Evolutionary conservation across 2,888 invertebrate species (phyloP).

Genomic region (Lasioglossum leucozonium): DNA sequence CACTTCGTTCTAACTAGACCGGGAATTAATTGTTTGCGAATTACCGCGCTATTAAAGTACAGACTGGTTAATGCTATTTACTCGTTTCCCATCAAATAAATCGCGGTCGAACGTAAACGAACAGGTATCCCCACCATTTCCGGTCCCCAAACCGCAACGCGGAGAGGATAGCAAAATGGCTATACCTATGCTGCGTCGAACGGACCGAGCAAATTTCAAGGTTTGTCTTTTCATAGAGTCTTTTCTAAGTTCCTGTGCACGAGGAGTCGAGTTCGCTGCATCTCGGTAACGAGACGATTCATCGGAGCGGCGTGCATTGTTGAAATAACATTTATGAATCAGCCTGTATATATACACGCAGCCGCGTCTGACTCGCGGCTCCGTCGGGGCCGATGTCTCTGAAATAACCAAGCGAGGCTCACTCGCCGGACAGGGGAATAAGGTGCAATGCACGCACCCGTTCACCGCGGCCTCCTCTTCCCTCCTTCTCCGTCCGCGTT

Average conservation of each 20-base stretch:
- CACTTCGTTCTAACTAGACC: neutral
- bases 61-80: neutral
- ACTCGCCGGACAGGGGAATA: slow-evolving; percentile 73
- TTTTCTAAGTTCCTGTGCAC: neutral
- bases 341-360: slow-evolving; percentile 31
- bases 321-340: slow-evolving; percentile 16
- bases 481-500: slow-evolving; percentile 13
- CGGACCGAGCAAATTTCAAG: neutral
- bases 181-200: neutral
- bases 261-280: neutral
- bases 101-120: neutral
- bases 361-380: slow-evolving; percentile 42
- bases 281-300: slow-evolving; percentile 5
- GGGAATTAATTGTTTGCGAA: neutral
- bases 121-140: neutral
- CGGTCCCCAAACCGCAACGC: neutral
- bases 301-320: neutral
- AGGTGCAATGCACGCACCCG: slow-evolving; percentile 76
- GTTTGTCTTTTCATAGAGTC: neutral
- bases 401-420: slow-evolving; percentile 75
- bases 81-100: neutral
- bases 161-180: neutral
- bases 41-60: neutral
- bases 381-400: slow-evolving; percentile 74
- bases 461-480: slow-evolving; percentile 58